phyloP scores from a whole-genome alignment of 2,113 vertebrate species.

The Alces alces region DNA sequence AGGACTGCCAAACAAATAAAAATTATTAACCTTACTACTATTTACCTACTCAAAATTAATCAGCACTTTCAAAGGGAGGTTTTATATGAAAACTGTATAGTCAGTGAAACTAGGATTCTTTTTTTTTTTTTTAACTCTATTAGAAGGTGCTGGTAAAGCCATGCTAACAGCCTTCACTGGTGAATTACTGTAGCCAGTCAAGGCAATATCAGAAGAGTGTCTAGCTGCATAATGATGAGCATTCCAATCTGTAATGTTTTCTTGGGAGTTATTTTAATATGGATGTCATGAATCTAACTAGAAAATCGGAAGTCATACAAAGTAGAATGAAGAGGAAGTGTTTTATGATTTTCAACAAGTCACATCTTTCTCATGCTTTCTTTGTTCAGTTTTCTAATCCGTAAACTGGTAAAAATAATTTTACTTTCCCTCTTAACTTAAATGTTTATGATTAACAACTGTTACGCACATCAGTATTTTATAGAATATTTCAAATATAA shows the following conservation, averaged over 20 bases:
- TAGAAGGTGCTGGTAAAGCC: neutral
- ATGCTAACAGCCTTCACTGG: neutral
- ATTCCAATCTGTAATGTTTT: neutral
- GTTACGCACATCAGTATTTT: neutral
- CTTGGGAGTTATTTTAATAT: neutral
- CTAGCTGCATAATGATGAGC: neutral
- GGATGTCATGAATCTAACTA: neutral
- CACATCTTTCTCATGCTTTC: constrained; percentile 1
- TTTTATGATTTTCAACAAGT: neutral
- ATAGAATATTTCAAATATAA: neutral
- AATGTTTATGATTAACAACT: neutral
- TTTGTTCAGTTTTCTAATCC: neutral
- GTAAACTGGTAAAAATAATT: neutral
- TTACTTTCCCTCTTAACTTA: neutral
- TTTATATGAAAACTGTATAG: neutral
- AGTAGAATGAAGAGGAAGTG: neutral
- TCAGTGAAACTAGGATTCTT: neutral
- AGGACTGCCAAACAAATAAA: neutral
- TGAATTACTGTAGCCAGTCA: neutral
- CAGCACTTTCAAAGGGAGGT: neutral
- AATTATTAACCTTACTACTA: constrained; percentile 32
- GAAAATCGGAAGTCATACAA: constrained; percentile 1
- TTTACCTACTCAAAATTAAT: constrained; percentile 38
- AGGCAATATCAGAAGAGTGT: neutral
- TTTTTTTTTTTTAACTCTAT: neutral